Conservation (phyloP, 2,797 vertebrate genomes). For the Numenius phaeopus region DNA sequence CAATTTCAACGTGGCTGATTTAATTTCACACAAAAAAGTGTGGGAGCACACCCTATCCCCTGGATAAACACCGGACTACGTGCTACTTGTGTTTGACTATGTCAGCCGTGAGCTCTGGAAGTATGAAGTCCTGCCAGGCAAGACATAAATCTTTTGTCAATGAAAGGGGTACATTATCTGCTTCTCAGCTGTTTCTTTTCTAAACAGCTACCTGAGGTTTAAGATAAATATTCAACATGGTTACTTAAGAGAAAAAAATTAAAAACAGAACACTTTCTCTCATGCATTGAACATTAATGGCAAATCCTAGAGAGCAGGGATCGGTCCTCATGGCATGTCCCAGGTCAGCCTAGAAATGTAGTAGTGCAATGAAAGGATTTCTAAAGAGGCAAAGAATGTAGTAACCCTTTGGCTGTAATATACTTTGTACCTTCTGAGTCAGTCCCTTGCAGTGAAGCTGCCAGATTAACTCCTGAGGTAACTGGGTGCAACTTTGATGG, state of each 20-base stretch:
- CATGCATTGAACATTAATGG: background rate
- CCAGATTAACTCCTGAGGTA: background rate
- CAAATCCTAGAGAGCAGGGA: background rate
- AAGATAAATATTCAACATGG: slow-evolving; percentile 11
- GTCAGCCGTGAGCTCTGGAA: background rate
- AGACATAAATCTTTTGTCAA: slow-evolving; percentile 44
- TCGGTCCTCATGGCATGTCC: background rate
- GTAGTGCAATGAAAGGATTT: background rate
- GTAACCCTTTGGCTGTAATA: background rate
- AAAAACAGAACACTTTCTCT: background rate
- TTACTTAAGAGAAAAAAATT: background rate
- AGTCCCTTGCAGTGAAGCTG: background rate
- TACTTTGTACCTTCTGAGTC: background rate
- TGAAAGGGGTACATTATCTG: slow-evolving; percentile 22
- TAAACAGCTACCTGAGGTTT: slow-evolving; percentile 4
- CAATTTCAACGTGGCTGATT: background rate
- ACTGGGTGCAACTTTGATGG: background rate
- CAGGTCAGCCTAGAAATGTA: background rate
- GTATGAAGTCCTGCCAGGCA: slow-evolving; percentile 1
- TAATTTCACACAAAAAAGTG: slow-evolving; percentile 30
- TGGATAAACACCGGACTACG: background rate
- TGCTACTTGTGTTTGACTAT: slow-evolving; percentile 19
- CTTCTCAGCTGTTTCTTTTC: slow-evolving; percentile 12
- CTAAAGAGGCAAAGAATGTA: background rate
- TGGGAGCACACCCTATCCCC: slow-evolving; percentile 15